A percentile compares a stretch with the other conserved stretches of the same genome.
These are phyloP conservation scores for Molorchus minor DNA, from an alignment of 2,888 invertebrate species.

Conservation along the genomic window DNA sequence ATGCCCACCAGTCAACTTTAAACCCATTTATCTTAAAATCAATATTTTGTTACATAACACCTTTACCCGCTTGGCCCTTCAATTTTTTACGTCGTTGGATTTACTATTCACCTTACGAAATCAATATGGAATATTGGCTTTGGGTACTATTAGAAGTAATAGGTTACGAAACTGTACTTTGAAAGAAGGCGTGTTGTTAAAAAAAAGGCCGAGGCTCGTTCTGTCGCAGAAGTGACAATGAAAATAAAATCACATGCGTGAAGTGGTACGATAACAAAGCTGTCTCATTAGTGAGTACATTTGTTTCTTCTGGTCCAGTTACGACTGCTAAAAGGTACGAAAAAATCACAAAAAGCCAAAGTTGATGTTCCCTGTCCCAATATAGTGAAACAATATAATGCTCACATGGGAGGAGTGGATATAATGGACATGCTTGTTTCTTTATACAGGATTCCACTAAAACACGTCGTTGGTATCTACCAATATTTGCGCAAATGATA, in stretches of 20 bases:
- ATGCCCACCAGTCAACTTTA: background rate
- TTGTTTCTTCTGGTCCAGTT: conserved; percentile 20
- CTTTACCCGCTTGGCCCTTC: background rate
- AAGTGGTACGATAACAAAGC: conserved; percentile 29
- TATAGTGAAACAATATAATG: conserved; percentile 26
- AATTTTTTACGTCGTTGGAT: background rate
- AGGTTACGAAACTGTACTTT: conserved; percentile 9
- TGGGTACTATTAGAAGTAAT: conserved; percentile 8
- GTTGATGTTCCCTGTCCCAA: conserved; percentile 17
- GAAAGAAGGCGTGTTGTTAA: conserved; percentile 1
- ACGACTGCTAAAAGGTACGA: conserved; percentile 19
- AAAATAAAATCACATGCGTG: conserved; percentile 14
- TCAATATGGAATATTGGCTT: background rate
- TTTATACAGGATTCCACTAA: conserved; percentile 23
- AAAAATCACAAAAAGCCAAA: conserved; percentile 22
- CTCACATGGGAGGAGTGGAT: conserved; percentile 29
- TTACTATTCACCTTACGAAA: background rate
- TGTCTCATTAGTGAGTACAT: conserved; percentile 19
- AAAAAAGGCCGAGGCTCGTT: conserved; percentile 16
- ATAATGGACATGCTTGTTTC: conserved; percentile 17
- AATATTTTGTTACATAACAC: background rate
- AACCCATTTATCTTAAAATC: background rate
- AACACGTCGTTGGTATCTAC: conserved; percentile 19
- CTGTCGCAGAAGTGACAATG: conserved; percentile 3
- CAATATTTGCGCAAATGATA: conserved; percentile 17